Evolutionary conservation across 2,113 vertebrate species (phyloP).

Genomic region (Eptesicus fuscus): DNA sequence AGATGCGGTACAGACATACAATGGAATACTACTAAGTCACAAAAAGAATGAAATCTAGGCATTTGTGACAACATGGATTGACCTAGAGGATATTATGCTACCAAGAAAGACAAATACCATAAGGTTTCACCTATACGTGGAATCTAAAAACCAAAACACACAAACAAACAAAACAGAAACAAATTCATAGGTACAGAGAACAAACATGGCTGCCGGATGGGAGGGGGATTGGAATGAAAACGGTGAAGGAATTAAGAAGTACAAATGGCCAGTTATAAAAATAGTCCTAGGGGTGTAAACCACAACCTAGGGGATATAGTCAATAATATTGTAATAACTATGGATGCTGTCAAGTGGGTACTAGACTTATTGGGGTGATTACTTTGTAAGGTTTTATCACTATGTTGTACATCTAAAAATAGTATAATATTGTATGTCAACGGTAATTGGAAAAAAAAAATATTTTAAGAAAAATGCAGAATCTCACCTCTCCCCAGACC

Average conservation of each 20-base stretch:
- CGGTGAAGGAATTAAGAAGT: background rate
- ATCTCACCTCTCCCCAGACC: background rate
- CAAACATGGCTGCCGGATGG: background rate
- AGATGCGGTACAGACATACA: background rate
- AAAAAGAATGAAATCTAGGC: background rate
- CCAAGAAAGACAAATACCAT: background rate
- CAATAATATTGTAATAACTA: background rate
- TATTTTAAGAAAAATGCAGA: background rate
- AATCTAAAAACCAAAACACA: background rate
- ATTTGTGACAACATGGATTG: background rate
- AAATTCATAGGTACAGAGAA: background rate
- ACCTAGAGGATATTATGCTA: background rate
- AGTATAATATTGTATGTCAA: background rate
- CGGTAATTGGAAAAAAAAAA: background rate
- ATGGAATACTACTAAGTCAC: background rate
- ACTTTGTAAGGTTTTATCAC: too few relatives aligned
- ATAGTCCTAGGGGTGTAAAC: background rate
- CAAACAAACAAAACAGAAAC: background rate
- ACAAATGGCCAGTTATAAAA: background rate
- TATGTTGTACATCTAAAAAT: background rate
- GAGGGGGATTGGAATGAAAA: background rate
- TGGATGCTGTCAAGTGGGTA: background rate
- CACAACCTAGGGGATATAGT: background rate
- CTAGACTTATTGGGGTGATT: background rate
- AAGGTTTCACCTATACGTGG: background rate